Conservation (phyloP, 2,888 invertebrate genomes). For the Urechis unicinctus region DNA sequence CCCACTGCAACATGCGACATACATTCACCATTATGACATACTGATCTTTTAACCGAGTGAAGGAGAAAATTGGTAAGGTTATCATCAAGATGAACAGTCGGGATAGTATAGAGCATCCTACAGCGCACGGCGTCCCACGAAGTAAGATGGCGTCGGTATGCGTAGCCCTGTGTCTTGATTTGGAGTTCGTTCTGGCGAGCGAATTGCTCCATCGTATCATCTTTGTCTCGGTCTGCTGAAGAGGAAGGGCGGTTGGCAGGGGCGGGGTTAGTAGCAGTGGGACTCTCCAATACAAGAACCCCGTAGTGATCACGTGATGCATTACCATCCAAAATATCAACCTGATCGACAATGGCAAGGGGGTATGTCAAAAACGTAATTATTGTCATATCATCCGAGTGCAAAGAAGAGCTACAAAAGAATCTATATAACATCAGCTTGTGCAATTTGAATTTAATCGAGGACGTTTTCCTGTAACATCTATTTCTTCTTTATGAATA, state of each 20-base stretch:
- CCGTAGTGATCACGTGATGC: constrained; percentile 28
- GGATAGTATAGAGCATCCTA: neutral
- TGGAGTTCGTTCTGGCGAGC: constrained; percentile 2
- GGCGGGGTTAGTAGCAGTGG: constrained; percentile 2
- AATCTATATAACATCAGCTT: no score
- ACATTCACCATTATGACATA: no score
- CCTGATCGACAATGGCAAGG: no score
- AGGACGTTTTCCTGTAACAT: no score
- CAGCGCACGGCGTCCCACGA: constrained; percentile 11
- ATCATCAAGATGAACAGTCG: neutral
- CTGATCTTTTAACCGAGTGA: no score
- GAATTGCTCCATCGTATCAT: neutral
- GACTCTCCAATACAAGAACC: constrained; percentile 21
- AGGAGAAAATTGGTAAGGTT: no score
- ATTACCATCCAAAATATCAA: constrained; percentile 31
- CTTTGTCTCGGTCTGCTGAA: neutral
- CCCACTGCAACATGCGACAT: no score
- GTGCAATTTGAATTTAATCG: no score
- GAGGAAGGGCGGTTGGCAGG: constrained; percentile 1
- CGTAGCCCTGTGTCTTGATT: constrained; percentile 10
- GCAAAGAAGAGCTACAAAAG: no score
- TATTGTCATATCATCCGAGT: no score
- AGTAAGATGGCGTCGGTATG: constrained; percentile 14
- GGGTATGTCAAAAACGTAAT: no score
- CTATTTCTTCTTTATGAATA: no score